Base-by-base conservation (phyloP, 2,797 vertebrate genomes). In the Denticeps clupeoides region DNA sequence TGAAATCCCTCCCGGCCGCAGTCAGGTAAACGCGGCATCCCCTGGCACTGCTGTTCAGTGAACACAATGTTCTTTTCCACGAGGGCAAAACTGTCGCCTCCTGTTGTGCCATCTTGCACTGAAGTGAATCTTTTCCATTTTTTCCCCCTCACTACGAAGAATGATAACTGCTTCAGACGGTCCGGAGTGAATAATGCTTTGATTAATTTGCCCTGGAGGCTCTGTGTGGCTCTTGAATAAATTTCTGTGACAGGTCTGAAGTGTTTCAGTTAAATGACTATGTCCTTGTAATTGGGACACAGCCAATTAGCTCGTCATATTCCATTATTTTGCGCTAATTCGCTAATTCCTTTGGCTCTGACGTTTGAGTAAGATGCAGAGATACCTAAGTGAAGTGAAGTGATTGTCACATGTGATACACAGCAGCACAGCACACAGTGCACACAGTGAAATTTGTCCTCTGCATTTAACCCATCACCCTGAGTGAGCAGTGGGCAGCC, bases 1-100 rank as follows among this genome's bases (percentile, higher is more conserved):
- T 71, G 59, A 53, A 68, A 65, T 72, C 67, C 59, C 50, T 18
- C 29, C 1, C 9, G 51, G 32, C 25, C 38, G 18, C 49, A 21
- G 5, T 44, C 37, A 23, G 53, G 49, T 56, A 44, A 53, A 53
- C 50, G 49, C 49, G 44, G 37, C 37, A 45, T 58, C 60, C 49
- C n/a, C 44, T 22, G 45, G 32, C 25, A 27, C 51, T 41, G 41
- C 27, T 25, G 31, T 31, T 43, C 24, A 38, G 45, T 35, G 45
- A 55, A 51, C 55, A 48, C 50, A 23, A 58, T 58, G 55, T 45
- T 62, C 55, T 54, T 28, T 38, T 45, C 42, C n/a, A n/a, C n/a
- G n/a, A n/a, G n/a, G n/a, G n/a, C n/a, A n/a, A n/a, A n/a, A n/a
- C n/a, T n/a, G n/a, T n/a, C n/a, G n/a, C n/a, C n/a, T n/a, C n/a